Evolutionary conservation across 2,113 vertebrate species (phyloP).

Genomic region (human): DNA sequence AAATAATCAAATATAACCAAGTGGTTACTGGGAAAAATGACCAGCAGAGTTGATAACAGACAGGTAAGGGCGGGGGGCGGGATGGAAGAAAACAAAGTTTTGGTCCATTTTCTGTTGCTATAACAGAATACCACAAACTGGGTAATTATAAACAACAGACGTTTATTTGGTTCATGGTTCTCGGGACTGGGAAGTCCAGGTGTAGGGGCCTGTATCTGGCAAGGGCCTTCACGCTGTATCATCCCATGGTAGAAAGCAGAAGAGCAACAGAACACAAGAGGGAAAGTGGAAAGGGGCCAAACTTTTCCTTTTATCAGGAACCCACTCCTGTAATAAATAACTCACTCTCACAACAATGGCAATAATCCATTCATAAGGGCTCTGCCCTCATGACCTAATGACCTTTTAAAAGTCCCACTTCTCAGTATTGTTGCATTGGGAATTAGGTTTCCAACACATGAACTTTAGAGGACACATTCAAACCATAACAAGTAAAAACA

Average conservation of each 20-base stretch:
- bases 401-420: neutral
- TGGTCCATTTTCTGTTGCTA: neutral
- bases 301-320: neutral
- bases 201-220: neutral
- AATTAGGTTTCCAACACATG: neutral
- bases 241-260: neutral
- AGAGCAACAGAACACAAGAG: neutral
- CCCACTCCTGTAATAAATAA: neutral
- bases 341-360: neutral
- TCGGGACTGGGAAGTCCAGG: neutral
- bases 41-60: neutral
- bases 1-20: constrained; percentile 13
- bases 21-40: neutral
- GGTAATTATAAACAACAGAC: neutral
- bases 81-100: neutral
- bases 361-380: neutral
- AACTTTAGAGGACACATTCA: neutral
- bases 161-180: neutral
- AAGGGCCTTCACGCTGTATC: neutral
- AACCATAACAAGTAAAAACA: neutral
- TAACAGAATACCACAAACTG: neutral
- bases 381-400: neutral
- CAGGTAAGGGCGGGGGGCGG: neutral
- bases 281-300: neutral
- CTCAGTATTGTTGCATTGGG: neutral